Evolutionary conservation across 2,797 vertebrate species (phyloP), one percentile per base, ranked within the genome.

Genomic region (Typhlichthys subterraneus): DNA sequence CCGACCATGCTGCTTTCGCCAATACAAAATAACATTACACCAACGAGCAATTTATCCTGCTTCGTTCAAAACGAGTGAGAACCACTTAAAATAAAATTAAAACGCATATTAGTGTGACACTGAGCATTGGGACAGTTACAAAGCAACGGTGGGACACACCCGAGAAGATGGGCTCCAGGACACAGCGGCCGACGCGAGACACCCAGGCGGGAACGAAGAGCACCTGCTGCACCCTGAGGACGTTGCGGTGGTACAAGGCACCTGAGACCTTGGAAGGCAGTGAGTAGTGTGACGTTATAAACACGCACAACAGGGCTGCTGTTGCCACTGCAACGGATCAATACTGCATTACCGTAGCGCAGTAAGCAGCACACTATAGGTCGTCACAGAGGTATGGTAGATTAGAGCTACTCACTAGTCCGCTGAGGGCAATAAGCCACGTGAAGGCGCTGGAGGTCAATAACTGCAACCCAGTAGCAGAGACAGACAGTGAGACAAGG

Each of bases 341-440:
- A 29, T 29, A 29, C 23, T 29, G 23, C 23, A 29, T 29, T 29
- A 29, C 4, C 23, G 23, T 29, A 4, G 23, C 23, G 4, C 23
- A 29, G 23, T 29, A 29, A 29, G 23, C 23, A 29, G 23, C 23
- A 29, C 23, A 29, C 23, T 29, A 23, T 29, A 29, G 23, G 23
- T 52, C 17, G 45, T 3, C 15, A 50, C 17, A 53, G 6, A 53
- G 8, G 23, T 5, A 12, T 19, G 53, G 11, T 65, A 42, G 13
- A 58, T 56, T n/a, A 46, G 53, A 47, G 53, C 63, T 61, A 93
- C 96, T 96, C 89, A 99, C 97, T 93, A 99, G 76, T 77, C 97
- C 97, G 90, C 95, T 98, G 79, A 97, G 87, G 70, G 95, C 95
- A 84, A 98, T 87, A 76, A 99, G 92, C 95, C 96, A 97, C 93